Evolutionary conservation across 2,888 invertebrate species (phyloP).

Genomic region (Nomada hirtipes): DNA sequence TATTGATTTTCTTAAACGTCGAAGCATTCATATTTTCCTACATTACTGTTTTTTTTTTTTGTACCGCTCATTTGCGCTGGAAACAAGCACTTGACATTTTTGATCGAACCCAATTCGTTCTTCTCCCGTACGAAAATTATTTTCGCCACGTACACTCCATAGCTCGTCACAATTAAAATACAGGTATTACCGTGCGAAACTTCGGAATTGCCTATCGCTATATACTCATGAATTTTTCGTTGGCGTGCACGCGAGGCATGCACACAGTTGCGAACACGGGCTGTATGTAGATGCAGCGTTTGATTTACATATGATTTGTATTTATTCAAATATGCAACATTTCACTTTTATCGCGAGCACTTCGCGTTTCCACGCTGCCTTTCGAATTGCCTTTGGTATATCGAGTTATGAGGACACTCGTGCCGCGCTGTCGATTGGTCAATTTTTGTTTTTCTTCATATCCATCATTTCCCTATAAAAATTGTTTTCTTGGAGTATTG

Average conservation of each 20-base stretch:
- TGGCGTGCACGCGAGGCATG: not conserved
- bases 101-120: not conserved
- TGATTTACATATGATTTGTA: constrained; percentile 27
- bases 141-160: not conserved
- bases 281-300: not conserved
- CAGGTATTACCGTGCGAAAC: not conserved
- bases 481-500: too few relatives aligned
- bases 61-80: not conserved
- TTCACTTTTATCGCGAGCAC: constrained; percentile 20
- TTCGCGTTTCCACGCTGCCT: constrained; percentile 11
- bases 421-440: too few relatives aligned
- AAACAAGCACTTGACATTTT: not conserved
- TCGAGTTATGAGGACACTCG: constrained; percentile 1
- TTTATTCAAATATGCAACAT: constrained; percentile 28
- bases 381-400: constrained; percentile 6
- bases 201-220: constrained; percentile 19
- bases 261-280: not conserved
- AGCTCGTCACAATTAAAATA: constrained; percentile 11
- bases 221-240: constrained; percentile 18
- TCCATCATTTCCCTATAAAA: too few relatives aligned
- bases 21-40: too few relatives aligned
- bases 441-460: too few relatives aligned
- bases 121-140: not conserved
- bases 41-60: too few relatives aligned
- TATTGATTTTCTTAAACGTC: too few relatives aligned